Base-by-base conservation (phyloP, 2,113 vertebrate genomes). In the Emydocephalus ijimae region DNA sequence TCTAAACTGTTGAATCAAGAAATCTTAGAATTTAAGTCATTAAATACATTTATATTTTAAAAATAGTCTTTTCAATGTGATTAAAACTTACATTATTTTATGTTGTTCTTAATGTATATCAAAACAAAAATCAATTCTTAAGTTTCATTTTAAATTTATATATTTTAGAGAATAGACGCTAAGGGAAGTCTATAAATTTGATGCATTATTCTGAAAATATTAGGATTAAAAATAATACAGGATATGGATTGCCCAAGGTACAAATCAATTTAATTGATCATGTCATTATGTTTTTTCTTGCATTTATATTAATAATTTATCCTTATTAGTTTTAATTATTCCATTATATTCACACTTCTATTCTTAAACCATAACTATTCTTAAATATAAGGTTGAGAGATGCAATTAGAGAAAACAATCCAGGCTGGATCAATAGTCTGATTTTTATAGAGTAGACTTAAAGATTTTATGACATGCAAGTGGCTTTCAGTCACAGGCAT, bases 31-130 rank as follows among this genome's bases (percentile, higher is more conserved):
- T 34, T 15, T 23, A 86, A 10, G 21, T 4, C 48, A 64, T 88
- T 54, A 88, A 39, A 52, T 87, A 7, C 5, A 18, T 52, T 24
- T 52, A 18, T 34, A 61, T 52, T 61, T 52, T 29, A 54, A 54
- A 23, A 12, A 24, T 26, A 96, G 56, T 69, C 34, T 94, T 93
- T 92, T 93, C 24, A 94, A 87, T 95, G 92, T 93, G 14, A 24
- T 57, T 64, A 43, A 54, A 14, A 0, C 18, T 59, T 61, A 48
- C 2, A 10, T 69, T 7, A 88, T 88, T 74, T 69, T 18, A 39
- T 88, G 56, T 54, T 14, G 21, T 89, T 15, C 61, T 90, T 52
- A 26, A 24, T 59, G 15, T 86, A 87, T 11, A 57, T 6, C 26
- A 86, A 91, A 86, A 50, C 45, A 52, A 54, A 88, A 64, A 64